phyloP scores from a whole-genome alignment of 35 echinoderm and acorn worm species.

The Lytechinus pictus region DNA sequence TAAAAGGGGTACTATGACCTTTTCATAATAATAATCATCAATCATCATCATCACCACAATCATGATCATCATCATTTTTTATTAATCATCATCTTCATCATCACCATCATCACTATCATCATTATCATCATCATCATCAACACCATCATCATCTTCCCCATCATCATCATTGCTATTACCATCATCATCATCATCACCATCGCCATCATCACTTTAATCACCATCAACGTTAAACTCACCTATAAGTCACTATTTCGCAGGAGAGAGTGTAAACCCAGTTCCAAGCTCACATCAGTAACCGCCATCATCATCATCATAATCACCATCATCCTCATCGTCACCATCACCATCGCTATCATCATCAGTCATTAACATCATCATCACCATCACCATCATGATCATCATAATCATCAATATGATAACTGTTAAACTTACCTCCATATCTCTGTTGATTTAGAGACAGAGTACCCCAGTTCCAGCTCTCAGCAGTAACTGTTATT shows the following conservation, averaged over 20 bases:
- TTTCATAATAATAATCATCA: too few relatives aligned
- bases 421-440: slow-evolving; percentile 65
- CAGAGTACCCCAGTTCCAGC: slow-evolving; percentile 71
- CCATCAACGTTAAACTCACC: slow-evolving; percentile 61
- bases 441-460: slow-evolving; percentile 72
- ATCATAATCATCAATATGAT: neutral
- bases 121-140: too few relatives aligned
- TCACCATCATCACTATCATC: too few relatives aligned
- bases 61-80: too few relatives aligned
- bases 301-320: slow-evolving; percentile 64
- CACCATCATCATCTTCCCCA: too few relatives aligned
- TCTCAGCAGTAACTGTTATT: slow-evolving; percentile 78
- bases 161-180: too few relatives aligned
- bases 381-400: neutral
- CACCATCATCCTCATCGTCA: too few relatives aligned
- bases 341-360: neutral
- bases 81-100: too few relatives aligned
- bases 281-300: slow-evolving; percentile 90
- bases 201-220: too few relatives aligned
- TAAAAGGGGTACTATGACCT: too few relatives aligned
- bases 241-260: slow-evolving; percentile 73
- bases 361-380: neutral
- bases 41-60: too few relatives aligned
- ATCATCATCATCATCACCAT: too few relatives aligned
- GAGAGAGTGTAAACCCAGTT: slow-evolving; percentile 66